A percentile compares a stretch with the other conserved stretches of the same genome.
Conservation (phyloP, 2,888 invertebrate species). For the Limnephilus marmoratus region DNA sequence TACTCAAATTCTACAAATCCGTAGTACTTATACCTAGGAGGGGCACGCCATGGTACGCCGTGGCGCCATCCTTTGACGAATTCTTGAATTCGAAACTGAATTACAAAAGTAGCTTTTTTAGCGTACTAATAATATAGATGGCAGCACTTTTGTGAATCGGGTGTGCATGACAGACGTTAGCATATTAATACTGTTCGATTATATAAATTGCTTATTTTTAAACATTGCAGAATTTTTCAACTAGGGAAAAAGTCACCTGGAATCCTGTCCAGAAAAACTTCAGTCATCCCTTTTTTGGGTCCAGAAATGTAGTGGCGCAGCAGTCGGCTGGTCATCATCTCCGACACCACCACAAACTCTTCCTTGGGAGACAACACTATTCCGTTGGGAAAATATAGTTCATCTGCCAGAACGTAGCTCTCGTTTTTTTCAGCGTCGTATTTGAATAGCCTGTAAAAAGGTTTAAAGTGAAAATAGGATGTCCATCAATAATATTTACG, state of each 20-base stretch:
- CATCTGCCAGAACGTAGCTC: constrained; percentile 85
- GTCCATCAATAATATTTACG: background rate
- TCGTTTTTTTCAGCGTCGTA: constrained; percentile 87
- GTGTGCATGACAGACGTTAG: no score
- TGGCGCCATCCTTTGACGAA: no score
- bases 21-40: no score
- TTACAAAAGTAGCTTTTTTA: no score
- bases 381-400: constrained; percentile 93
- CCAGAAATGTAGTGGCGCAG: constrained; percentile 88
- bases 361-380: constrained; percentile 89
- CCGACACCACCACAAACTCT: constrained; percentile 88
- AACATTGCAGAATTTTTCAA: background rate
- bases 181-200: no score
- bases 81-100: no score
- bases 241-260: constrained; percentile 78
- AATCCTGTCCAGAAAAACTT: constrained; percentile 88
- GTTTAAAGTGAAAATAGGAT: background rate
- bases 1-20: no score
- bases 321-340: constrained; percentile 83
- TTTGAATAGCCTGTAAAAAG: constrained; percentile 82
- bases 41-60: no score
- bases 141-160: no score
- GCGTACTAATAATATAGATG: no score
- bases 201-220: background rate
- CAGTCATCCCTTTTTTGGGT: constrained; percentile 84